Evolutionary conservation across 2,888 invertebrate species (phyloP), one percentile per base, ranked within the genome.

Genomic region (Lepidonotus clava): DNA sequence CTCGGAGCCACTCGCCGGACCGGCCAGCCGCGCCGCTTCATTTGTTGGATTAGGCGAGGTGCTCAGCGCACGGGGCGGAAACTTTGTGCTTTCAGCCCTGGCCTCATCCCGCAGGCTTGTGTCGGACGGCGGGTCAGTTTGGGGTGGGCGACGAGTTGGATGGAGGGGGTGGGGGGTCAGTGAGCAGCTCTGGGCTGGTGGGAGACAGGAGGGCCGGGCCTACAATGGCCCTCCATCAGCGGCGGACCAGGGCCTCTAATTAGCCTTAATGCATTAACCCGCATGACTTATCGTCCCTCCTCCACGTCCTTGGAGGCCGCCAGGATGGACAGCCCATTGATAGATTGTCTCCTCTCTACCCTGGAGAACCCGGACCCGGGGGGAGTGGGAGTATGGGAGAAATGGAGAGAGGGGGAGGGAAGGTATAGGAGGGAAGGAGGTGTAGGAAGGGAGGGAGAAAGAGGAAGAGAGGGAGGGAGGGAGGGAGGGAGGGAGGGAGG

Each of bases 231-330:
- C 71, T 71, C 38, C 71, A 71, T 71, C 71, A 71, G 71, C 11
- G 36, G 38, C 71, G 24, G 36, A 2, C 1, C n/a, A 14, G 36
- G 18, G 34, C 38, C 71, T 71, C 71, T 71, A 71, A 71, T 71
- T 71, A 71, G 71, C 4, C 38, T 6, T 71, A 71, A 71, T 71
- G 71, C 38, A 71, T 38, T 71, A 71, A 71, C 36, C 71, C n/a
- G 71, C 36, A 18, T 38, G 71, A 71, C 71, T 71, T 18, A 32
- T 24, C 38, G 71, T 38, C 18, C 71, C 71, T 4, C 38, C 36
- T 38, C 18, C 34, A 36, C 71, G 36, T 34, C 38, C 36, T 4
- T 18, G 36, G 71, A 38, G 38, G 36, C 36, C 34, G 71, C n/a
- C 21, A 8, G 36, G n/a, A 38, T 18, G 14, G 71, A 71, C 71